Base-by-base conservation (phyloP, 2,888 invertebrate species). In the Nomada lathburiana region DNA sequence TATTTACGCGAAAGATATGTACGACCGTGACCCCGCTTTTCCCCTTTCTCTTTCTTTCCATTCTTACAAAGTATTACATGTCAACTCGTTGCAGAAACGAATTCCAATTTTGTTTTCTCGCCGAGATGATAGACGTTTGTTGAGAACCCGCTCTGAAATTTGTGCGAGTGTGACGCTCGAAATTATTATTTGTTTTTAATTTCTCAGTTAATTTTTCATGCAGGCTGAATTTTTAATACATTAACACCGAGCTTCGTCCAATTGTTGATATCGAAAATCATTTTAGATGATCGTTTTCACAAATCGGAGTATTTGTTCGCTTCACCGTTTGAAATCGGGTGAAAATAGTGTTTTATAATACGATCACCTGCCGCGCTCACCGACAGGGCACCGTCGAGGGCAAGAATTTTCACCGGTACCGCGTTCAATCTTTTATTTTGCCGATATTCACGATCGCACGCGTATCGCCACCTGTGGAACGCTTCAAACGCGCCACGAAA, bases 401-500 rank as follows among this genome's bases (percentile, higher is more conserved):
- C 71, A 63, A 63, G 44, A 76, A 79, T 80, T 80, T 80, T 80
- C 67, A 72, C 80, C 63, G 68, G 23, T 26, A 52, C 20, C 42
- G 29, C 67, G 26, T 72, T 57, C 80, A 63, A 80, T 72, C 68
- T 80, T 80, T 80, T 80, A 72, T 80, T 68, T 53, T 13, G 18
- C 29, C 29, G 67, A 79, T 79, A n/a, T 80, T 80, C 72, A 78
- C 80, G 67, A 72, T 68, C 68, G 53, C 72, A 57, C 13, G 64
- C 59, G 69, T 73, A 69, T 80, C 69, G 47, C 81, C 81, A 81
- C 81, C 81, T 81, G 81, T 81, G 74, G 81, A 73, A 69, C 81
- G 59, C 47, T 79, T 42, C 50, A 57, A 78, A 71, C 65, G 44
- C 47, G 26, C 18, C 2, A 13, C n/a, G 5, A 5, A 9, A 0